Percentiles rank a stretch among this genome's conserved stretches.
phyloP scores from a whole-genome alignment of 2,113 vertebrate genomes.

The Sula dactylatra region DNA sequence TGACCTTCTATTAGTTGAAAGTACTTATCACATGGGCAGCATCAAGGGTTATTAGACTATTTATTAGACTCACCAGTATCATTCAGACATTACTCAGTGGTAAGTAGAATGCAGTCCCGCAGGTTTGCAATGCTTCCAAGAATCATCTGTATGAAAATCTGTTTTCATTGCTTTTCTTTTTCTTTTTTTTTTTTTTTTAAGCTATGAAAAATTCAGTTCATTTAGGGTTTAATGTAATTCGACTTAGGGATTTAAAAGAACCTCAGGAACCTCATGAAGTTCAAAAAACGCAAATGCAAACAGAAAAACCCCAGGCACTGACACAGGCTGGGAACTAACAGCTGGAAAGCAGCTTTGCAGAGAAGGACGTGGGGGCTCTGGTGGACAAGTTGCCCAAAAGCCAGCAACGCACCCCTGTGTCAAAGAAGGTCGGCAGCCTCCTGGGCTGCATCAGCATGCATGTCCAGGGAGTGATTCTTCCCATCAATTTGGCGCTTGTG shows the following conservation, averaged over 20 bases:
- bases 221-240: neutral
- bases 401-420: neutral
- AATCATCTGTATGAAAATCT: neutral
- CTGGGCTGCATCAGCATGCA: too few species aligned
- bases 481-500: neutral
- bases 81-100: neutral
- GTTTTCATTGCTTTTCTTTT: neutral
- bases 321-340: neutral
- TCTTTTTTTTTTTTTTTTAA: neutral
- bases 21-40: neutral
- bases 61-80: neutral
- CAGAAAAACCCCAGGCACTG: neutral
- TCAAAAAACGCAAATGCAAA: neutral
- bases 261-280: neutral
- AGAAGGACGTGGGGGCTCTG: fast-evolving
- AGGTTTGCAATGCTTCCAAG: neutral
- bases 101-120: neutral
- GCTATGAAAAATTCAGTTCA: neutral
- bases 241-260: neutral
- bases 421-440: neutral
- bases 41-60: neutral
- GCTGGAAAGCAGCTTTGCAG: neutral
- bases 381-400: neutral
- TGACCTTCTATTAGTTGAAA: neutral
- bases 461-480: neutral